Conservation (phyloP, 1,140 invertebrate species). For the Glossosoma conforme region DNA sequence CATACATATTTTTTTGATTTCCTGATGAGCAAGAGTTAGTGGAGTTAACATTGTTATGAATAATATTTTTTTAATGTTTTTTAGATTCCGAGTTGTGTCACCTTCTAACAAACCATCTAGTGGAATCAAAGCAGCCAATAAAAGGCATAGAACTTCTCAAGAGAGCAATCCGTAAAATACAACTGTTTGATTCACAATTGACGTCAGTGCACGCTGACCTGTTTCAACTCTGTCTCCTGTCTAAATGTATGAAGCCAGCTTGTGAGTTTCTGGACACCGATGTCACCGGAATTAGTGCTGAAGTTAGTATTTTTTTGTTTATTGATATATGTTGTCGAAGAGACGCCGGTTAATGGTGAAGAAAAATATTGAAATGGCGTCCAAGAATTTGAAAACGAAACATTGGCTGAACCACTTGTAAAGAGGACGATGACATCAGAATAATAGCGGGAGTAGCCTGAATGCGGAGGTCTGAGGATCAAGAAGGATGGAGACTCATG, state of each 20-base stretch:
- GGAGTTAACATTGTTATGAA: no score
- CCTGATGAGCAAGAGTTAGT: no score
- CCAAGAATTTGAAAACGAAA: no score
- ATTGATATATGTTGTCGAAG: no score
- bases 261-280: slow-evolving; percentile 85
- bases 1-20: no score
- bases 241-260: slow-evolving; percentile 90
- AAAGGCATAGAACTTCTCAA: slow-evolving; percentile 79
- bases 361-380: no score
- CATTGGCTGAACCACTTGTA: no score
- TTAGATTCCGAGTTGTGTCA: slow-evolving; percentile 87
- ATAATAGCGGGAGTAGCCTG: no score
- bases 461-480: no score
- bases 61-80: slow-evolving; percentile 34
- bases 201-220: slow-evolving; percentile 92
- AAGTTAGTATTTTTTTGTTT: slow-evolving; percentile 49
- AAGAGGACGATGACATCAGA: no score
- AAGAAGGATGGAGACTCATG: no score
- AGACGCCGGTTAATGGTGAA: no score
- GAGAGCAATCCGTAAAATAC: slow-evolving; percentile 84
- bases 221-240: slow-evolving; percentile 84
- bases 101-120: slow-evolving; percentile 68
- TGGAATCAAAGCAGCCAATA: slow-evolving; percentile 72
- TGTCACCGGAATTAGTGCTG: slow-evolving; percentile 84
- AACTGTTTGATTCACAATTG: slow-evolving; percentile 79